Percentiles rank a stretch among this genome's conserved stretches.
phyloP scores from a whole-genome alignment of 2,797 vertebrate species.

The Betta splendens region DNA sequence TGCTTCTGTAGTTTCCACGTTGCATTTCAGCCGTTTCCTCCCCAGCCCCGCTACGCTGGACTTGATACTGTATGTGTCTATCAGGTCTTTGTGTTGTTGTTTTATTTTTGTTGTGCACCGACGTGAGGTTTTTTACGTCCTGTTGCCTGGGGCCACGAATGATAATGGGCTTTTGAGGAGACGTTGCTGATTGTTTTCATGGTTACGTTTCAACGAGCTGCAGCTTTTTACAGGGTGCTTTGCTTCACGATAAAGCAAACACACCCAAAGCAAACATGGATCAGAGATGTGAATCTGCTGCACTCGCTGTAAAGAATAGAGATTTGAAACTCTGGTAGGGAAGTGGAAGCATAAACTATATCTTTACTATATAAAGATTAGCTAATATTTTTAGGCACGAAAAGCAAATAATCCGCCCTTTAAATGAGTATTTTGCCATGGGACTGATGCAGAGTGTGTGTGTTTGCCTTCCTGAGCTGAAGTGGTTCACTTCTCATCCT shows the following conservation, averaged over 20 bases:
- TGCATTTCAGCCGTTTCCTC: slow-evolving; percentile 42
- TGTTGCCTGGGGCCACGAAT: slow-evolving; percentile 18
- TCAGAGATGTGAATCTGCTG: slow-evolving; percentile 38
- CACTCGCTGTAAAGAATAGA: slow-evolving; percentile 20
- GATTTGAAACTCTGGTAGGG: slow-evolving; percentile 17
- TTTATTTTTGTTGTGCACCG: slow-evolving; percentile 35
- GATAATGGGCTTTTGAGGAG: neutral
- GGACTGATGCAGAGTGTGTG: slow-evolving; percentile 9
- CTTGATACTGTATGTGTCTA: slow-evolving; percentile 42
- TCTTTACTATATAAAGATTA: neutral
- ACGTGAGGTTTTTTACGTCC: slow-evolving; percentile 16
- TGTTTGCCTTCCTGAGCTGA: slow-evolving; percentile 26
- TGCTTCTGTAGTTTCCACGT: slow-evolving; percentile 62
- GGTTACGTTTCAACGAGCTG: slow-evolving; percentile 35
- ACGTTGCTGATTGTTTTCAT: slow-evolving; percentile 10
- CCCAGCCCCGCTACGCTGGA: slow-evolving; percentile 30
- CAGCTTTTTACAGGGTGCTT: slow-evolving; percentile 37
- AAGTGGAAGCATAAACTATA: neutral
- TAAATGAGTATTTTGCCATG: neutral
- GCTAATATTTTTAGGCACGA: too few species aligned
- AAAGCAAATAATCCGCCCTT: slow-evolving; percentile 6
- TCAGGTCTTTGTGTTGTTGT: slow-evolving; percentile 42
- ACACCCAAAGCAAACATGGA: slow-evolving; percentile 52
- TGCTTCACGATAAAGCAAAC: slow-evolving; percentile 41
- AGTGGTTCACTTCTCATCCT: slow-evolving; percentile 27